Base-by-base conservation (phyloP, 37 sponge, comb jelly and placozoan species). In the Cliona cf. orientalis region DNA sequence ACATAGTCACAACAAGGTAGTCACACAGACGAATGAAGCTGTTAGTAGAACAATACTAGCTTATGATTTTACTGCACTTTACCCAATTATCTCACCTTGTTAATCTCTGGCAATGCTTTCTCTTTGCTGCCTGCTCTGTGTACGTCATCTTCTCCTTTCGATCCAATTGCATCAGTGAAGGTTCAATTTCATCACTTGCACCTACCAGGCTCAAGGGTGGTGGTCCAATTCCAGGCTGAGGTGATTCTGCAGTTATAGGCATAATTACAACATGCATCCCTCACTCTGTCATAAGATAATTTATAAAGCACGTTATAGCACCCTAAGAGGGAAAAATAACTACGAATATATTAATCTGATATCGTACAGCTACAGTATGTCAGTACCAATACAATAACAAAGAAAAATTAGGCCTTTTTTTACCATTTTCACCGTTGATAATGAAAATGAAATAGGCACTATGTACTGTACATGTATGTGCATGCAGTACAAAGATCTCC, bases 81-180 rank as follows among this genome's bases (percentile, higher is more conserved):
- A n/a, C 72, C 69, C 31, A 37, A 36, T 12, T 12, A 3, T 61
- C 28, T 6, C 26, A 88, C 83, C 87, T 83, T 39, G 94, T 70
- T 19, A 98, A 85, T 80, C 94, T 72, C 67, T 92, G 95, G 55
- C 97, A 96, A 75, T 93, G 87, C 0, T 83, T 79, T 34, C 99
- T 87, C 80, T 98, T 98, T 72, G 53, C 80, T 22, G 99, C 99
- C 67, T 98, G 99, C 74, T 85, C 85, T 0, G 99, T 98, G 87
- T 96, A 98, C 11, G 87, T 91, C 70, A 82, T 85, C 81, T 86
- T 95, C 76, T 97, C 96, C 74, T 82, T 82, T 66, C 74, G 67
- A 46, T 95, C 96, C 29, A 84, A 59, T 25, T 79, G 89, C 35
- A 65, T 36, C 14, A 58, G 82, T 11, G 14, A 17, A 41, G 44